A percentile compares a stretch with the other conserved stretches of the same genome.
Conservation (phyloP, 2,888 invertebrate genomes). For the Pyrgus malvae region DNA sequence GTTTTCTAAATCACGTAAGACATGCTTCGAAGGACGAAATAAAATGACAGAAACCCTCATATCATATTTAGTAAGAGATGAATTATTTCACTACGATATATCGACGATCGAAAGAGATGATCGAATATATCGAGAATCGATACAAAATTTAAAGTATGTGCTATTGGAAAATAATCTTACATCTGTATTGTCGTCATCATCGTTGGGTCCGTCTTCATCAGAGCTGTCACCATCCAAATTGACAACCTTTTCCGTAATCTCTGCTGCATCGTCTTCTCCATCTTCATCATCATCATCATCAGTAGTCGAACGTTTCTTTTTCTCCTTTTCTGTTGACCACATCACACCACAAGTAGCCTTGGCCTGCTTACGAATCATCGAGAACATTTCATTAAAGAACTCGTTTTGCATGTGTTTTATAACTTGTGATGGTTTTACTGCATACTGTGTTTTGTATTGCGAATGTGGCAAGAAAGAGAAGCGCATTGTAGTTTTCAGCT, state of each 20-base stretch:
- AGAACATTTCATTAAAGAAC: constrained; percentile 87
- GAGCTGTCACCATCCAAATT: constrained; percentile 87
- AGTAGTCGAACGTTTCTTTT: constrained; percentile 45
- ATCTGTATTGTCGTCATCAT: constrained; percentile 51
- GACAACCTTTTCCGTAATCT: constrained; percentile 60
- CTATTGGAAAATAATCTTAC: constrained; percentile 46
- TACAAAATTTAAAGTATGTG: too few relatives aligned
- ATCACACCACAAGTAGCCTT: constrained; percentile 76
- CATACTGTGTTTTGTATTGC: constrained; percentile 87
- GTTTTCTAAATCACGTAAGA: too few relatives aligned
- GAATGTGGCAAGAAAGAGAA: constrained; percentile 88
- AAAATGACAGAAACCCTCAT: too few relatives aligned
- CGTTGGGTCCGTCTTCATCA: constrained; percentile 78
- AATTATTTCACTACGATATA: too few relatives aligned
- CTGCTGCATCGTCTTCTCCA: constrained; percentile 43
- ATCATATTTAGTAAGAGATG: too few relatives aligned
- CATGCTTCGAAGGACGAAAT: too few relatives aligned
- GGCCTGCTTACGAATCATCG: constrained; percentile 81
- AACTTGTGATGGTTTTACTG: constrained; percentile 86
- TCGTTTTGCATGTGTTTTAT: constrained; percentile 87
- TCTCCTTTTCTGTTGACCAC: constrained; percentile 76
- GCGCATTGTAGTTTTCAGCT: constrained; percentile 84
- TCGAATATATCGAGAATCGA: too few relatives aligned
- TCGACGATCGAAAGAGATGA: too few relatives aligned
- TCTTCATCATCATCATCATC: constrained; percentile 69